These are phyloP conservation scores for Euzophera pinguis DNA, from an alignment of 2,888 invertebrate genomes.

Conservation along the genomic window DNA sequence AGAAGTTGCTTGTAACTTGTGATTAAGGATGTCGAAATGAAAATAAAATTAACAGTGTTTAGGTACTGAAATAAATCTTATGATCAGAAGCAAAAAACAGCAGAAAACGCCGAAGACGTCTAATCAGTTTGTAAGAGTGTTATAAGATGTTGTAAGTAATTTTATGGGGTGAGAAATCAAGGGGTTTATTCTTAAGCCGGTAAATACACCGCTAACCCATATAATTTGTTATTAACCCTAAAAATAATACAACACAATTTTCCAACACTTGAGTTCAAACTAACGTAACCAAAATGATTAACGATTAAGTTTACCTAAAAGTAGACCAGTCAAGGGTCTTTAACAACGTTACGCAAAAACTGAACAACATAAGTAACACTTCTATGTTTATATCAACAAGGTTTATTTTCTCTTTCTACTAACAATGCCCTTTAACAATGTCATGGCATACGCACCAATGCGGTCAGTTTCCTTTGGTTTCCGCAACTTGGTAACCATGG, in stretches of 20 bases:
- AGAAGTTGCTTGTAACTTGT: too few species aligned
- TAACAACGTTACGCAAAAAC: conserved; percentile 17
- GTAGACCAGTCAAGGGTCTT: conserved; percentile 53
- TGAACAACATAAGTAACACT: conserved; percentile 13
- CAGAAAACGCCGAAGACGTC: too few species aligned
- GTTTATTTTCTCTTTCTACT: conserved; percentile 23
- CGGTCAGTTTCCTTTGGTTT: conserved; percentile 54
- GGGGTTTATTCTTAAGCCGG: too few species aligned
- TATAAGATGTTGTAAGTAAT: too few species aligned
- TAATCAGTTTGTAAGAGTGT: too few species aligned
- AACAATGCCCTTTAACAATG: conserved; percentile 11
- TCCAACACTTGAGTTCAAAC: not conserved
- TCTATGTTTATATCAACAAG: conserved; percentile 21
- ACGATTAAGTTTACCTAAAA: conserved; percentile 39
- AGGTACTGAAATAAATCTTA: too few species aligned
- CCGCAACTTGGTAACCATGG: conserved; percentile 55
- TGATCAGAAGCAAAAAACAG: too few species aligned
- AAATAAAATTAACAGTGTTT: too few species aligned
- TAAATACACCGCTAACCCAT: not conserved
- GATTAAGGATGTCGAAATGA: too few species aligned
- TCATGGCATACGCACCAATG: conserved; percentile 32
- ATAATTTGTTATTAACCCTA: not conserved
- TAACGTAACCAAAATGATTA: conserved; percentile 17
- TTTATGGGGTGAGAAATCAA: too few species aligned
- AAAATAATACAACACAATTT: not conserved